Evolutionary conservation across 2,888 invertebrate species (phyloP).

Genomic region (Mythimna impura): DNA sequence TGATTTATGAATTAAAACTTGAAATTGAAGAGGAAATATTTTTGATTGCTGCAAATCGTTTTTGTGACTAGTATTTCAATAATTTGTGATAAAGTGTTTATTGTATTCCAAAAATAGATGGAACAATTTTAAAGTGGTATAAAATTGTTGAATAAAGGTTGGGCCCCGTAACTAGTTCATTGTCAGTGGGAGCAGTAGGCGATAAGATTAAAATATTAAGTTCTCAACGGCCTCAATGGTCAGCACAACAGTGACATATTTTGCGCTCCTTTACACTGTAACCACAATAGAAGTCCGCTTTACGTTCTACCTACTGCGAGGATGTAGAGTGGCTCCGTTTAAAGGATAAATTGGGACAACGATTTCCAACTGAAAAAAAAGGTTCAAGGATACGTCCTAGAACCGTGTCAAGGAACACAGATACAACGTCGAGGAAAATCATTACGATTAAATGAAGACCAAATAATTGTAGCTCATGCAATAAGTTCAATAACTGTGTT

Average conservation of each 20-base stretch:
- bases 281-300: slow-evolving; percentile 73
- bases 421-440: too few species aligned
- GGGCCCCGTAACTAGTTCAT: slow-evolving; percentile 58
- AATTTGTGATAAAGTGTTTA: neutral
- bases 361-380: neutral
- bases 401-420: too few species aligned
- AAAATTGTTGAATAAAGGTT: slow-evolving; percentile 54
- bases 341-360: neutral
- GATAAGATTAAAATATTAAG: slow-evolving; percentile 78
- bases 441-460: too few species aligned
- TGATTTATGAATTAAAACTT: slow-evolving; percentile 38
- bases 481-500: neutral
- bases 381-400: neutral
- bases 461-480: too few species aligned
- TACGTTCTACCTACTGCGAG: slow-evolving; percentile 63
- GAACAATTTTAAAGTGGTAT: slow-evolving; percentile 29
- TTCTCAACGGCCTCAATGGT: slow-evolving; percentile 72
- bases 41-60: slow-evolving; percentile 1
- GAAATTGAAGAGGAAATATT: slow-evolving; percentile 20
- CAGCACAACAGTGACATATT: slow-evolving; percentile 76
- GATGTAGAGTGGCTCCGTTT: slow-evolving; percentile 40
- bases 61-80: neutral
- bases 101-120: slow-evolving; percentile 21
- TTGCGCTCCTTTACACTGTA: slow-evolving; percentile 74
- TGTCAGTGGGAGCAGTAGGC: slow-evolving; percentile 56